Evolutionary conservation across 2,888 invertebrate species (phyloP), one percentile per base, ranked within the genome.

Genomic region (Pyrochroa serraticornis): DNA sequence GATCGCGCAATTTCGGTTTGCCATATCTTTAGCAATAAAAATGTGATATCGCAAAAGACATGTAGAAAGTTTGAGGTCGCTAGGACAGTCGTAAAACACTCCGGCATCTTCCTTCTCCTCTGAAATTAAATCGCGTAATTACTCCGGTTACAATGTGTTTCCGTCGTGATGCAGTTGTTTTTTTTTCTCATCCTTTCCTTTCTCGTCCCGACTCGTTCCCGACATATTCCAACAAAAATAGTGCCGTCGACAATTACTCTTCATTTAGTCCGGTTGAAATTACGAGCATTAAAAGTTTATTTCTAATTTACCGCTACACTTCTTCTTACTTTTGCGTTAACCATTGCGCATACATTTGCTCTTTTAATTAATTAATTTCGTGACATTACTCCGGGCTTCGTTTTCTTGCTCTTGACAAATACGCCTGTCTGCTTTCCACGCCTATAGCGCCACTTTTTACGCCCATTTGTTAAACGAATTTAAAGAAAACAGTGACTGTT

Each of bases 211-310:
- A 22, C 22, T 5, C 22, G 22, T 5, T 22, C 22, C 22, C 22
- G 22, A 22, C 22, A 22, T 22, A 22, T 22, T 22, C 22, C 22
- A 22, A 45, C 35, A 31, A 45, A 51, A 48, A 43, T 41, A 39
- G 30, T n/a, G 36, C 14, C 50, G 31, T 44, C 14, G 49, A 58
- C 67, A 66, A 71, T 73, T 71, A 73, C 65, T 73, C 71, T 71
- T 71, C 71, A 71, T 73, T 72, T 72, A 66, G 61, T 58, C 35
- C 49, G 53, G 58, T 56, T 57, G 66, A 69, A 73, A 71, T 70
- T 70, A 69, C 69, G 68, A 65, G 63, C 71, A 71, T 72, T 73
- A 71, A 72, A 73, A 71, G 67, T 73, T 73, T 71, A 72, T 72
- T 71, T 69, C 71, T 72, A 71, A 73, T 73, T 73, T 72, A 67